Evolutionary conservation across 2,888 invertebrate species (phyloP).

Genomic region (Polymixis flavicincta): DNA sequence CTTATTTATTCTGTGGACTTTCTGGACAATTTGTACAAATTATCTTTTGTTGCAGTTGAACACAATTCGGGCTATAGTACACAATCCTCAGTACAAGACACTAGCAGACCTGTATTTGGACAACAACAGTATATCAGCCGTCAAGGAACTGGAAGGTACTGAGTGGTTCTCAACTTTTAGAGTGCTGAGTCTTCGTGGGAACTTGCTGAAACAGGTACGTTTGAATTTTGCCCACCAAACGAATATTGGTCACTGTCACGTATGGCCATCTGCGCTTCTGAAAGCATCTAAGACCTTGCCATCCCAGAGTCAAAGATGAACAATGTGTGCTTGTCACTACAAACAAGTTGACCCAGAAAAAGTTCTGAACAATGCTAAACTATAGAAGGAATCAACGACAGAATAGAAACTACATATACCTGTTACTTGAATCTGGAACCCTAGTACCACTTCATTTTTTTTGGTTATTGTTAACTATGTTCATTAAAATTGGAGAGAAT

Average conservation of each 20-base stretch:
- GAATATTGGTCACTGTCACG: too few relatives aligned
- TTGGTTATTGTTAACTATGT: neutral
- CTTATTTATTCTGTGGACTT: too few relatives aligned
- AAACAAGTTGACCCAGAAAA: neutral
- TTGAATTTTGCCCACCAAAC: neutral
- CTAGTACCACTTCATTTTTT: neutral
- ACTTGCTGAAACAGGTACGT: constrained; percentile 92
- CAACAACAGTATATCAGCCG: constrained; percentile 93
- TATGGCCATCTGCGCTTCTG: neutral
- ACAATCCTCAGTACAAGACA: constrained; percentile 92
- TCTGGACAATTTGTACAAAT: neutral
- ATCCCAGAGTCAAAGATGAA: neutral
- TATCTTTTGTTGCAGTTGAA: constrained; percentile 87
- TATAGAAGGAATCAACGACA: neutral
- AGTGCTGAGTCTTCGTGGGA: constrained; percentile 94
- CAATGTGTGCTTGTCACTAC: neutral
- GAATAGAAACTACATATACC: neutral
- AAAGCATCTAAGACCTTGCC: neutral
- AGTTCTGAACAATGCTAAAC: neutral
- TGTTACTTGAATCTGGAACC: neutral
- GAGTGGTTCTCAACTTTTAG: constrained; percentile 95
- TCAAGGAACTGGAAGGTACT: constrained; percentile 93
- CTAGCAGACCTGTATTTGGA: constrained; percentile 94
- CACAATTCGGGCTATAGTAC: constrained; percentile 91
- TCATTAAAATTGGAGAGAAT: neutral